phyloP scores from a whole-genome alignment of 2,888 invertebrate genomes.

The Mallateleia sp. region DNA sequence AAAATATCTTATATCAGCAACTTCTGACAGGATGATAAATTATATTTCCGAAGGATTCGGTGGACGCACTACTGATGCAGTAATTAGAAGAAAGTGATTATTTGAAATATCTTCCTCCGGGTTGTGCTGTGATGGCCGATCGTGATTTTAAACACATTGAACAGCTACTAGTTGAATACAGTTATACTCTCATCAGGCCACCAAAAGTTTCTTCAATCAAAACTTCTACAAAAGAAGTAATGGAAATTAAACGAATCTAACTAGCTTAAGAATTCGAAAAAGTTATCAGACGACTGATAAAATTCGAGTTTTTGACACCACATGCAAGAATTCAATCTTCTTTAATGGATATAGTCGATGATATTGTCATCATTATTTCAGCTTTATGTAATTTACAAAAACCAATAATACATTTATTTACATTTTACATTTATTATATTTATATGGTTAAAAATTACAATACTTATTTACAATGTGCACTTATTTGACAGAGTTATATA shows the following conservation, averaged over 20 bases:
- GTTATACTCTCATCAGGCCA: constrained; percentile 61
- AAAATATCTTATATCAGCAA: constrained; percentile 84
- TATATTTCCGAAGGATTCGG: constrained; percentile 47
- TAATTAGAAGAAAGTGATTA: constrained; percentile 66
- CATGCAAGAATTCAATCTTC: not conserved
- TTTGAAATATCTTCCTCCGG: constrained; percentile 39
- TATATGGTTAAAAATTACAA: not conserved
- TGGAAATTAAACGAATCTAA: constrained; percentile 76
- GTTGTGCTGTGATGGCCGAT: constrained; percentile 72
- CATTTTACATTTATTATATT: not conserved
- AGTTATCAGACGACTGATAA: constrained; percentile 78
- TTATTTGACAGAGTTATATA: constrained; percentile 41
- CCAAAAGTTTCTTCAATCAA: constrained; percentile 61
- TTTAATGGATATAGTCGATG: not conserved
- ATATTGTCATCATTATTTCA: not conserved
- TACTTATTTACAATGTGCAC: not conserved
- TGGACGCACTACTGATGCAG: constrained; percentile 21
- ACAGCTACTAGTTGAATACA: constrained; percentile 41
- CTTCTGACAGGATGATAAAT: constrained; percentile 77
- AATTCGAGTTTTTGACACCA: constrained; percentile 53
- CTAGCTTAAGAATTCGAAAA: constrained; percentile 79
- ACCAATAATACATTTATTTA: constrained; percentile 5
- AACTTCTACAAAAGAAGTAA: constrained; percentile 42
- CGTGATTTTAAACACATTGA: constrained; percentile 76
- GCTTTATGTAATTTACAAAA: constrained; percentile 8